Base-by-base conservation (phyloP, 2,797 vertebrate species). In the Gallinago stenura region DNA sequence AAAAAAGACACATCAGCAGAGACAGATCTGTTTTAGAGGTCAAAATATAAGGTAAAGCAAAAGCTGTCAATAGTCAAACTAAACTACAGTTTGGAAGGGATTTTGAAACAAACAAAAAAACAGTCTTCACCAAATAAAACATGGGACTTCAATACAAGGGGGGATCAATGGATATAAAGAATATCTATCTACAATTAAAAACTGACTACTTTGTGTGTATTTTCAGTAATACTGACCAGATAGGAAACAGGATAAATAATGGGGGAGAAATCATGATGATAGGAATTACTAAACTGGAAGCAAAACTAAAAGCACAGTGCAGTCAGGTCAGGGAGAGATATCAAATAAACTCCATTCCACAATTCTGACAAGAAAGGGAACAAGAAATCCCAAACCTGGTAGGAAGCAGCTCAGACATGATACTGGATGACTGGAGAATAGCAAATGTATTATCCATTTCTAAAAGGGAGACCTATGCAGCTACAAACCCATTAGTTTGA, bases 401-500 rank as follows among this genome's bases (percentile, higher is more conserved):
- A 62, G 65, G 66, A 95, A 92, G 66, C 31, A 39, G 33, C 75
- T 87, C 62, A 90, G 87, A 84, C 39, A 10, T 50, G 91, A 71
- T 61, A 80, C 53, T 71, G 48, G 20, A 56, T 92, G 90, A 82
- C 66, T 92, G 66, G 39, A 93, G 70, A 94, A 66, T 19, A 93
- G 81, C 66, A 87, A 94, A 90, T 48, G 17, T 81, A 33, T 91
- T 83, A 91, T 35, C 65, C 54, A 35, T 89, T 95, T 92, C 75
- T 82, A 41, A 94, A 90, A 82, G 50, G 54, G 58, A 93, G 88
- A 87, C 83, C 64, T 89, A 46, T 68, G 81, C 64, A 80, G 60
- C 75, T 92, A 83, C 87, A 85, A 94, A 85, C 80, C 88, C 66
- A 70, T 94, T 91, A 95, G 70, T 83, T 87, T 95, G 90, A 92